Conservation (phyloP, 1,140 invertebrate genomes). For the Drosophila navojoa region DNA sequence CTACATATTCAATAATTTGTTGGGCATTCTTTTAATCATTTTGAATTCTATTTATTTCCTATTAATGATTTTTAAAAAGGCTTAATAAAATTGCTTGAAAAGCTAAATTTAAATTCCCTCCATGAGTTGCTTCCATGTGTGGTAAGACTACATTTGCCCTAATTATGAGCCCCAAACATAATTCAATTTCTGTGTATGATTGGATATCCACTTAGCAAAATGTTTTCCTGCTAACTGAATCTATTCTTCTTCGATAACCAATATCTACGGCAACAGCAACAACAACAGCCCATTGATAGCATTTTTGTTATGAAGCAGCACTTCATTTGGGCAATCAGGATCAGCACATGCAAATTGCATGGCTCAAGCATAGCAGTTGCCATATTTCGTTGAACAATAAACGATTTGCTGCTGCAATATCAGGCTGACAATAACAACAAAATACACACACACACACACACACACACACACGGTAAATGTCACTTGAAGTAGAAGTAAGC, state of each 20-base stretch:
- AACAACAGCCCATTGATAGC: conserved; percentile 7
- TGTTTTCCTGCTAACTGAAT: not conserved
- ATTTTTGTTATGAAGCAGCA: conserved; percentile 7
- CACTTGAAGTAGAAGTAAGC: conserved; percentile 35
- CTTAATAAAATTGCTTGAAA: not conserved
- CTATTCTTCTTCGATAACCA: not conserved
- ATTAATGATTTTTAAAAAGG: no score
- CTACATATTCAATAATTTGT: no score
- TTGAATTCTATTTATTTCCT: no score
- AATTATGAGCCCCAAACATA: not conserved
- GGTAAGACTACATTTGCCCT: no score
- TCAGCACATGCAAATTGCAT: conserved; percentile 71
- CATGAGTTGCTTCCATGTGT: no score
- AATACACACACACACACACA: conserved; percentile 1
- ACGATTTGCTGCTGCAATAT: conserved; percentile 61
- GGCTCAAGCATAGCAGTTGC: conserved; percentile 1
- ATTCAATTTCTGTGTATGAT: conserved; percentile 1
- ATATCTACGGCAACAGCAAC: not conserved
- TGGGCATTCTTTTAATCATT: no score
- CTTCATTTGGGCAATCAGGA: conserved; percentile 68
- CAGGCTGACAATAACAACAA: conserved; percentile 53
- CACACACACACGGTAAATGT: conserved; percentile 11
- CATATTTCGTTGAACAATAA: conserved; percentile 73
- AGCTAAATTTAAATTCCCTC: not conserved
- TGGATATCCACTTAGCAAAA: not conserved